A percentile compares a stretch with the other conserved stretches of the same genome.
Conservation (phyloP, 2,113 vertebrate species). For the Poeciliopsis turrubarensis region DNA sequence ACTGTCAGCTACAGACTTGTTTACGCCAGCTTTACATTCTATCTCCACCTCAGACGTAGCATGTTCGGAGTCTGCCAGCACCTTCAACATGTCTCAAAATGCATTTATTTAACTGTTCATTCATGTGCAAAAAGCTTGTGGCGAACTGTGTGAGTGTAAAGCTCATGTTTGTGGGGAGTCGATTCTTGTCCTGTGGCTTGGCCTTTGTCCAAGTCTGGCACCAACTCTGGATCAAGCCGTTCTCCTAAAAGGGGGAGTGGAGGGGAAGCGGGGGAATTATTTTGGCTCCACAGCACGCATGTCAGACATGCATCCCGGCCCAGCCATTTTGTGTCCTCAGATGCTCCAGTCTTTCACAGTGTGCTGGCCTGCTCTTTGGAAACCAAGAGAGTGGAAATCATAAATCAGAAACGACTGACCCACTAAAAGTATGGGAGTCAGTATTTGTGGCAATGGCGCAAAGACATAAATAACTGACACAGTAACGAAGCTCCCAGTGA, state of each 20-base stretch:
- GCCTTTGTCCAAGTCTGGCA: constrained; percentile 65
- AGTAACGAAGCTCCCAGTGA: constrained; percentile 25
- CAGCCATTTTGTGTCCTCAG: constrained; percentile 68
- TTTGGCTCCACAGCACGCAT: constrained; percentile 65
- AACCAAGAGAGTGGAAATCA: constrained; percentile 59
- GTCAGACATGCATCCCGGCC: constrained; percentile 63
- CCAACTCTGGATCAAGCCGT: constrained; percentile 56
- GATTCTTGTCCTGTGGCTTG: constrained; percentile 74
- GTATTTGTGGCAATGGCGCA: constrained; percentile 53
- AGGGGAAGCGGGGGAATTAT: constrained; percentile 51
- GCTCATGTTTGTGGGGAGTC: constrained; percentile 57
- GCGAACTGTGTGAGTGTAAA: constrained; percentile 64
- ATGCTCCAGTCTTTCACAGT: constrained; percentile 47
- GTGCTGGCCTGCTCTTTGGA: constrained; percentile 52
- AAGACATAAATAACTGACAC: constrained; percentile 52
- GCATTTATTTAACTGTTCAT: constrained; percentile 60
- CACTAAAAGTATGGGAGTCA: constrained; percentile 52
- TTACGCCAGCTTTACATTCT: constrained; percentile 28
- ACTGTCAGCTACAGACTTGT: constrained; percentile 27
- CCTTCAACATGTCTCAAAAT: constrained; percentile 36
- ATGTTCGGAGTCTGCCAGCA: constrained; percentile 16
- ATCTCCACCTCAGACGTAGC: constrained; percentile 31
- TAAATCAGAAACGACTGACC: constrained; percentile 65
- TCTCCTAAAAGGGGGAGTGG: constrained; percentile 32
- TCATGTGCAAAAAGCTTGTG: constrained; percentile 52